A percentile compares a stretch with the other conserved stretches of the same genome.
Conservation (phyloP, 2,888 invertebrate species). For the Spilosoma lubricipeda region DNA sequence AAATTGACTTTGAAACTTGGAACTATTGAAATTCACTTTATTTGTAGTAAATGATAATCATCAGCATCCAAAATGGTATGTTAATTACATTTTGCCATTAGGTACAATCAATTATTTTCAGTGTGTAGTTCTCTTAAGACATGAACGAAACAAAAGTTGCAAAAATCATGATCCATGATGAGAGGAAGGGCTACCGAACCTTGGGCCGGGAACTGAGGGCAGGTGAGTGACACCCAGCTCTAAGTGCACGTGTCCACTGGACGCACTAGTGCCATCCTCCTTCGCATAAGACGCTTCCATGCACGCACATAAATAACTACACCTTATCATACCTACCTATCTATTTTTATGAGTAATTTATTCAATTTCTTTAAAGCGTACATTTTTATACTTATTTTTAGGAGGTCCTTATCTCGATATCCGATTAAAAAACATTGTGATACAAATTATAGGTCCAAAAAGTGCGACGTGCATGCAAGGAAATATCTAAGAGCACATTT, state of each 20-base stretch:
- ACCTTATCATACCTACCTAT: conserved; percentile 82
- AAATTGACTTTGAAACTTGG: background rate
- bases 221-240: background rate
- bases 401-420: conserved; percentile 80
- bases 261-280: conserved; percentile 36
- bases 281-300: conserved; percentile 59
- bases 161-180: background rate
- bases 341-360: conserved; percentile 82
- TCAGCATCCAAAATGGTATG: background rate
- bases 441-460: conserved; percentile 69
- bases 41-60: background rate
- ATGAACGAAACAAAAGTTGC: background rate
- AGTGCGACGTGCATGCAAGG: conserved; percentile 76
- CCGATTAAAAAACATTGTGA: conserved; percentile 66
- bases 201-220: too few species aligned
- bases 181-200: background rate
- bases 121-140: background rate
- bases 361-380: conserved; percentile 86
- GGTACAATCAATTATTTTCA: background rate
- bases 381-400: conserved; percentile 84
- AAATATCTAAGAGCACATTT: conserved; percentile 68
- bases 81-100: background rate
- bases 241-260: conserved; percentile 9
- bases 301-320: conserved; percentile 78
- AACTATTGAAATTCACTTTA: background rate